Percentiles rank a stretch among this genome's conserved stretches.
Evolutionary conservation across 2,888 invertebrate genomes (phyloP).

Genomic region (Calephelis perditalis): DNA sequence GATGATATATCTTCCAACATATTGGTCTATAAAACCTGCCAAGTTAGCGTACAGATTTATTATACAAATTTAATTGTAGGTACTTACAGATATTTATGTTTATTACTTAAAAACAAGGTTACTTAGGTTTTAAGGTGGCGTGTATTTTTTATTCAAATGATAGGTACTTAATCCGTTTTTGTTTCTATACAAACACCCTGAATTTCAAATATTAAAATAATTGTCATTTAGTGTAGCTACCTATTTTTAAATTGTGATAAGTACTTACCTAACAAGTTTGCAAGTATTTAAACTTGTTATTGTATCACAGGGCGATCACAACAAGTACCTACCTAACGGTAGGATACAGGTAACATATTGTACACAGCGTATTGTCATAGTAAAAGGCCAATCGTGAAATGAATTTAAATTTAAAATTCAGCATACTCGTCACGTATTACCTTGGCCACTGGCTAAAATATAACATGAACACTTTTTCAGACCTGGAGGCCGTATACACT

Average conservation of each 20-base stretch:
- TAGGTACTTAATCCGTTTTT: neutral
- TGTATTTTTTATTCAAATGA: neutral
- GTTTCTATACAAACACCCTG: neutral
- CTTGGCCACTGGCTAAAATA: neutral
- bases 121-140: neutral
- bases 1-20: too few species aligned
- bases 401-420: too few species aligned
- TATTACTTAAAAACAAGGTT: neutral
- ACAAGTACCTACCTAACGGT: neutral
- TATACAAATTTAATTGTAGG: too few species aligned
- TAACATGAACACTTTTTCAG: constrained; percentile 53
- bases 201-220: neutral
- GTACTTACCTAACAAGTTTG: neutral
- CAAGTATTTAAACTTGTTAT: neutral
- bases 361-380: too few species aligned
- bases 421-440: too few species aligned
- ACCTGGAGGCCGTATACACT: constrained; percentile 87
- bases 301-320: neutral
- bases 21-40: too few species aligned
- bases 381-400: too few species aligned
- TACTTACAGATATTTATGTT: too few species aligned
- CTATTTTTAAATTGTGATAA: neutral
- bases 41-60: too few species aligned
- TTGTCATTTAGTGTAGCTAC: neutral
- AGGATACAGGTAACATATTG: too few species aligned